A percentile compares a stretch with the other conserved stretches of the same genome.
phyloP scores from a whole-genome alignment of 2,888 invertebrate species.

The Hirudinaria manillensis region DNA sequence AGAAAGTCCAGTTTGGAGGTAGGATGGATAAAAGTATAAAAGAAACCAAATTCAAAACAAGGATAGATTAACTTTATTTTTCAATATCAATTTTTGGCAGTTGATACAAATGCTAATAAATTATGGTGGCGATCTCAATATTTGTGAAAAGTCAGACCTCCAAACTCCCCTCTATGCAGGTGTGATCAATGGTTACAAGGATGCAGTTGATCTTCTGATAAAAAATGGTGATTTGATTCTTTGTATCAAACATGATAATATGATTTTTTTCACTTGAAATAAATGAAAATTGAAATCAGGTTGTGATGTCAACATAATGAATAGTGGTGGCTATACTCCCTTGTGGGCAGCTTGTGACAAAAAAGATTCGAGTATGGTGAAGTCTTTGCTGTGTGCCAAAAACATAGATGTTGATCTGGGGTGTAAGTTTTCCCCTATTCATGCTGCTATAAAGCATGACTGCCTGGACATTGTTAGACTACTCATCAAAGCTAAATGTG shows the following conservation, averaged over 20 bases:
- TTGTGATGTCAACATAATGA: conserved; percentile 46
- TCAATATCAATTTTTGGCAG: conserved; percentile 39
- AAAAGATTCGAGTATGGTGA: conserved; percentile 45
- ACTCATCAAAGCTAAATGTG: conserved; percentile 46
- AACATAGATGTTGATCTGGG: conserved; percentile 42
- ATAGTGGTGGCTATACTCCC: conserved; percentile 44
- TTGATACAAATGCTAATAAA: conserved; percentile 45
- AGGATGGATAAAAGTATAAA: neutral
- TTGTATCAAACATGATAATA: neutral
- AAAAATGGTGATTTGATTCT: conserved; percentile 43
- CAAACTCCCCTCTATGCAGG: conserved; percentile 46
- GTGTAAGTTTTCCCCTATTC: conserved; percentile 43
- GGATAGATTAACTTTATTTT: neutral
- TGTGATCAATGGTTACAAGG: conserved; percentile 44
- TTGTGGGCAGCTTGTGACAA: conserved; percentile 49
- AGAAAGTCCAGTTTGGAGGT: conserved; percentile 36
- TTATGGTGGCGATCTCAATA: conserved; percentile 46
- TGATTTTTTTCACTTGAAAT: neutral
- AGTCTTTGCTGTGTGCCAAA: conserved; percentile 43
- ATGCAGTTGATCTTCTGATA: conserved; percentile 46
- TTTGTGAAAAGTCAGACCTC: conserved; percentile 41
- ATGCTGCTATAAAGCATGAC: conserved; percentile 46
- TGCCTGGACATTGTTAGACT: conserved; percentile 43
- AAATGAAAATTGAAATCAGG: conserved; percentile 41
- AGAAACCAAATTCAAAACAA: neutral